Conservation (phyloP, 2,888 invertebrate species). For the Hydraecia micacea region DNA sequence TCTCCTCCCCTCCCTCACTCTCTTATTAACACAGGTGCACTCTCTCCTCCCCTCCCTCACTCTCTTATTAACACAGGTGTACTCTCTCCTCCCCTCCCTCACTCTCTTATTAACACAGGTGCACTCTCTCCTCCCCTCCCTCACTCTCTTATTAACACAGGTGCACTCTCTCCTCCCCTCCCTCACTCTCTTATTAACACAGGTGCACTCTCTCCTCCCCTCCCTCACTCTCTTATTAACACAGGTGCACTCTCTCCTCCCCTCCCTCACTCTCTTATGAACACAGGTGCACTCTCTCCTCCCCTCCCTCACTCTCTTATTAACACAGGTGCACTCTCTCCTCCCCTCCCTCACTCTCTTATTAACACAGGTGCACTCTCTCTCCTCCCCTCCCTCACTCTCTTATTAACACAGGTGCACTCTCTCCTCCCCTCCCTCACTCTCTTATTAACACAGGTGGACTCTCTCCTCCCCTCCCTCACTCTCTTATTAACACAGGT, state of each 20-base stretch:
- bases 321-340: not conserved
- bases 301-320: not conserved
- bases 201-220: not conserved
- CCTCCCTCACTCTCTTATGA: not conserved
- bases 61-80: not conserved
- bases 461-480: not conserved
- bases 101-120: not conserved
- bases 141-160: not conserved
- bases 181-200: not conserved
- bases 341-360: not conserved
- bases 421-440: not conserved
- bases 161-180: not conserved
- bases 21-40: not conserved
- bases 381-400: not conserved
- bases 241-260: not conserved
- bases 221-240: not conserved
- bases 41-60: not conserved
- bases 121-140: not conserved
- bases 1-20: not conserved
- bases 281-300: not conserved
- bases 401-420: not conserved
- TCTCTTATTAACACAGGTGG: not conserved
- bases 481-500: not conserved
- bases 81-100: not conserved
- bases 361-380: not conserved